These are phyloP conservation scores for Ramphastos sulfuratus DNA, from an alignment of 2,113 vertebrate species.

Conservation along the genomic window DNA sequence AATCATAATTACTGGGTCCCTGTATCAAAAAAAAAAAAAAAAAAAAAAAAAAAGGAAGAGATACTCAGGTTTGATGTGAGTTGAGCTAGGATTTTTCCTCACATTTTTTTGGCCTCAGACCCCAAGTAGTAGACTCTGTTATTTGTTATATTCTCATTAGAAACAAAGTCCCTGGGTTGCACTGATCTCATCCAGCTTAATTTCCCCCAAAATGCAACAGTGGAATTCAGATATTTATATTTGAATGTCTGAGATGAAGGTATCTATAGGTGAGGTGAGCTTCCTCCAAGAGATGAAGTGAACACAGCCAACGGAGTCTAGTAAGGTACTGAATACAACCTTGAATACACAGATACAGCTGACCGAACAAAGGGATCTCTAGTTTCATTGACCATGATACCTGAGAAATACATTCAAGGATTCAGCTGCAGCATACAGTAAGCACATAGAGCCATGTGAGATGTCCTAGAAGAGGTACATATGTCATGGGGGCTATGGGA, in stretches of 20 bases:
- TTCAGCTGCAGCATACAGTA: not conserved
- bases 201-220: not conserved
- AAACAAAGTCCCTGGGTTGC: not conserved
- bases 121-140: not conserved
- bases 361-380: not conserved
- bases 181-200: not conserved
- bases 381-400: not conserved
- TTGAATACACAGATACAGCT: accelerated
- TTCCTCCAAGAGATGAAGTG: not conserved
- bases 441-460: not conserved
- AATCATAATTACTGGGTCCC: not conserved
- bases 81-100: not conserved
- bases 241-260: not conserved
- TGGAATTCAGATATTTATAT: not conserved
- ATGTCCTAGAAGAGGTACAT: not conserved
- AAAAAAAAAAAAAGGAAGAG: not conserved
- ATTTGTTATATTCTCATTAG: not conserved
- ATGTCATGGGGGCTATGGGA: not conserved
- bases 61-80: not conserved
- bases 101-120: not conserved
- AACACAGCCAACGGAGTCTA: not conserved
- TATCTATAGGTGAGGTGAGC: not conserved
- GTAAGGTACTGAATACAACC: not conserved
- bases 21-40: not conserved
- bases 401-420: not conserved